phyloP scores from a whole-genome alignment of 35 echinoderm and acorn worm species.

The Nesometra sesokonis region DNA sequence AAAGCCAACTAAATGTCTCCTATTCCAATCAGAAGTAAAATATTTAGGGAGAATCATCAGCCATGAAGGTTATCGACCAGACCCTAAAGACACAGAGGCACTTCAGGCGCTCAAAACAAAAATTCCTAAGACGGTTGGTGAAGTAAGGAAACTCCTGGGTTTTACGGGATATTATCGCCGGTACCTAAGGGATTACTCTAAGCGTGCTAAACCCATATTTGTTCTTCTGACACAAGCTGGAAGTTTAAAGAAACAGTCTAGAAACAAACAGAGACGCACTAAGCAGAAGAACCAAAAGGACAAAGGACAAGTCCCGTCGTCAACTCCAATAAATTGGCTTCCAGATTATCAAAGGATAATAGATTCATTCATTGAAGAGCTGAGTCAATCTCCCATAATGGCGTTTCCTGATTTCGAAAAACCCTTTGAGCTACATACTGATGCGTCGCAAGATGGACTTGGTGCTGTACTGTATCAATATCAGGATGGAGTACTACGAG shows the following conservation, averaged over 20 bases:
- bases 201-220: conserved; percentile 36
- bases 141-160: conserved; percentile 32
- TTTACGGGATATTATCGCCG: conserved; percentile 40
- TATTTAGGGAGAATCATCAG: conserved; percentile 36
- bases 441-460: conserved; percentile 50
- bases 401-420: conserved; percentile 40
- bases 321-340: conserved; percentile 32
- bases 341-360: conserved; percentile 25
- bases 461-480: conserved; percentile 59
- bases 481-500: conserved; percentile 20
- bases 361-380: conserved; percentile 33
- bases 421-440: conserved; percentile 54
- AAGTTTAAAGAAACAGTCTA: neutral
- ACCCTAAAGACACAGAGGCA: conserved; percentile 33
- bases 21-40: conserved; percentile 33
- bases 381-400: conserved; percentile 38
- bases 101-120: conserved; percentile 25
- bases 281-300: neutral
- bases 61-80: conserved; percentile 24
- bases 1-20: conserved; percentile 34
- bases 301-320: conserved; percentile 22
- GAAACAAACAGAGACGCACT: neutral
- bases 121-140: conserved; percentile 28
- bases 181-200: conserved; percentile 34
- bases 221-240: neutral